Base-by-base conservation (phyloP, 1,140 invertebrate species). In the Cotesia glomerata region DNA sequence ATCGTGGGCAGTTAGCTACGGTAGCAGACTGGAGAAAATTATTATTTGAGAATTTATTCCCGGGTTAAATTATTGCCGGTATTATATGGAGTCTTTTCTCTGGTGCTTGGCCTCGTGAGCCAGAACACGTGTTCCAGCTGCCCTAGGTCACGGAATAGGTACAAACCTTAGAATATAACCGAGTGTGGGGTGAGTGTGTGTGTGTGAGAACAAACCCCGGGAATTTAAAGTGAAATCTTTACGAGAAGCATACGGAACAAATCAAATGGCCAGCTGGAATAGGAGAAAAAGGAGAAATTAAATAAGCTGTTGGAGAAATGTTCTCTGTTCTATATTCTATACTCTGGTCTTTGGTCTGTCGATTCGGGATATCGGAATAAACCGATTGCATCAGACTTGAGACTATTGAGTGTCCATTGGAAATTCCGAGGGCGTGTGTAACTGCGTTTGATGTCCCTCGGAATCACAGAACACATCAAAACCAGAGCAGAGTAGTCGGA, bases 21-120 rank as follows among this genome's bases (percentile, higher is more conserved):
- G 80, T 68, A 74, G 71, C 68, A 76, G 74, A 45, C 75, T 63
- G 61, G 68, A 75, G 74, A 82, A 82, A 84, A 86, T 85, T 83
- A 85, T 85, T 81, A 85, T 86, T 82, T 79, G 80, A 81, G 75
- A 85, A 86, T 85, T 85, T 85, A 85, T 85, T 84, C 81, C 76
- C 73, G 73, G 66, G 45, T 67, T 72, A 82, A 63, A 66, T 72
- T 72, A 74, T 85, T 82, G 75, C 79, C 76, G 75, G 78, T 78
- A 84, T 85, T 86, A 84, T 80, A 73, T 77, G 80, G 13, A 71
- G 39, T 14, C 51, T 32, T 14, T 34, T 56, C 39, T 34, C 16
- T 32, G 11, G n/a, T 49, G 45, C 65, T 54, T 67, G 26, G 16
- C 36, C 34, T 65, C 35, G 79, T 77, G 77, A 81, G 78, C 61